A percentile compares a stretch with the other conserved stretches of the same genome.
phyloP scores from a whole-genome alignment of 2,113 vertebrate species.

The Entosphenus tridentatus region DNA sequence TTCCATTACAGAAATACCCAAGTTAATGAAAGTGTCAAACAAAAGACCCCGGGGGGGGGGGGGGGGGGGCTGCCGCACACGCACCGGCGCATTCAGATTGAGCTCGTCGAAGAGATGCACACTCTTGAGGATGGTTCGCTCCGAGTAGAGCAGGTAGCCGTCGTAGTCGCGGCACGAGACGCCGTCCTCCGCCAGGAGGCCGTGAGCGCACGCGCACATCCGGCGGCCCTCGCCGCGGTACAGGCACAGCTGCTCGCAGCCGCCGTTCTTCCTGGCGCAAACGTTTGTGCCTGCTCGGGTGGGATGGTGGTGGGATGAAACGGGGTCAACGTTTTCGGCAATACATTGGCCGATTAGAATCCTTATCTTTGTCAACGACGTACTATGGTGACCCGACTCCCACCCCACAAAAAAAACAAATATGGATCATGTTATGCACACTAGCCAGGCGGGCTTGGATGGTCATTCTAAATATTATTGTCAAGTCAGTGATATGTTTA shows the following conservation, averaged over 20 bases:
- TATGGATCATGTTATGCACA: not conserved
- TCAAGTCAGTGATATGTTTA: too few species aligned
- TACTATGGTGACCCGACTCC: not conserved
- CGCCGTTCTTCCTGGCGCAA: slow-evolving; percentile 58
- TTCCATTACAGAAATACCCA: too few species aligned
- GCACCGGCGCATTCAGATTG: slow-evolving; percentile 68
- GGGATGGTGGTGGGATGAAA: not conserved
- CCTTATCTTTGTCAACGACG: not conserved
- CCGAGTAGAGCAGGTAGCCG: slow-evolving; percentile 78
- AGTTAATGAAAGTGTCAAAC: too few species aligned
- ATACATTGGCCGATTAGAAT: not conserved
- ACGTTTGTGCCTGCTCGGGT: slow-evolving; percentile 48
- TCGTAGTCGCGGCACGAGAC: slow-evolving; percentile 65
- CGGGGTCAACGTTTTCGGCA: too few species aligned
- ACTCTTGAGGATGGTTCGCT: slow-evolving; percentile 88
- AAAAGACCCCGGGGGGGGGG: too few species aligned
- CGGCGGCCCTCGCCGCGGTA: slow-evolving; percentile 36
- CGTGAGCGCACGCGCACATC: slow-evolving; percentile 74
- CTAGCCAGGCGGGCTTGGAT: not conserved
- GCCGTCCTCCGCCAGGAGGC: slow-evolving; percentile 63
- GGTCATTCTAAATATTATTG: too few species aligned
- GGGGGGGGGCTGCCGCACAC: too few species aligned
- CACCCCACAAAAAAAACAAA: not conserved
- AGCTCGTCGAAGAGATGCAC: slow-evolving; percentile 80
- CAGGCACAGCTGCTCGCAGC: slow-evolving; percentile 77